phyloP scores from a whole-genome alignment of 2,797 vertebrate genomes.

The Poeciliopsis paucimaculata region DNA sequence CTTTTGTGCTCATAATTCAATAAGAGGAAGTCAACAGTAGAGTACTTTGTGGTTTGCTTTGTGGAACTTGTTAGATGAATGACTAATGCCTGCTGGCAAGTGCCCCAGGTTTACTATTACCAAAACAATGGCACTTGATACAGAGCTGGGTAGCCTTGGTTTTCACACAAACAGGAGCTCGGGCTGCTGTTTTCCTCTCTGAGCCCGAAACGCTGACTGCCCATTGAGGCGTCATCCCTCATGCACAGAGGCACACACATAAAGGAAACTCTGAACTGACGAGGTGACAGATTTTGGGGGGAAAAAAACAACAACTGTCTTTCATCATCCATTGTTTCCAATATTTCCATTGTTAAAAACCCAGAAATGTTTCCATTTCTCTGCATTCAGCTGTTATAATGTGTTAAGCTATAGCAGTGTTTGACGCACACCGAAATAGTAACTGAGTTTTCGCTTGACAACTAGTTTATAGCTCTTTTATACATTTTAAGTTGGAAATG shows the following conservation, averaged over 20 bases:
- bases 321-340: slow-evolving; percentile 61
- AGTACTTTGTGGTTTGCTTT: slow-evolving; percentile 77
- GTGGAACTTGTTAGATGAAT: slow-evolving; percentile 79
- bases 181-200: slow-evolving; percentile 70
- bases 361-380: slow-evolving; percentile 36
- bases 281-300: slow-evolving; percentile 50
- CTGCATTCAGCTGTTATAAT: slow-evolving; percentile 8
- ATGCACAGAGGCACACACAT: slow-evolving; percentile 59
- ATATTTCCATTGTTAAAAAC: slow-evolving; percentile 53
- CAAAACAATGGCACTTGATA: slow-evolving; percentile 79
- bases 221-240: slow-evolving; percentile 65
- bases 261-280: slow-evolving; percentile 70
- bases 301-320: slow-evolving; percentile 37
- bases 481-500: slow-evolving; percentile 30
- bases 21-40: slow-evolving; percentile 73
- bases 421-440: slow-evolving; percentile 34
- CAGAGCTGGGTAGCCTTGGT: slow-evolving; percentile 70
- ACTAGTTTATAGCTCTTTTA: slow-evolving; percentile 22
- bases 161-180: slow-evolving; percentile 72
- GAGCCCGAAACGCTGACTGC: slow-evolving; percentile 69
- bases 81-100: slow-evolving; percentile 79
- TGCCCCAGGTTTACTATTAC: slow-evolving; percentile 79
- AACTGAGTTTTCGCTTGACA: slow-evolving; percentile 25
- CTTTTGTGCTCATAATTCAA: slow-evolving; percentile 71
- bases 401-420: slow-evolving; percentile 22